Evolutionary conservation across 2,888 invertebrate species (phyloP).

Genomic region (Pemphredon lugubris): DNA sequence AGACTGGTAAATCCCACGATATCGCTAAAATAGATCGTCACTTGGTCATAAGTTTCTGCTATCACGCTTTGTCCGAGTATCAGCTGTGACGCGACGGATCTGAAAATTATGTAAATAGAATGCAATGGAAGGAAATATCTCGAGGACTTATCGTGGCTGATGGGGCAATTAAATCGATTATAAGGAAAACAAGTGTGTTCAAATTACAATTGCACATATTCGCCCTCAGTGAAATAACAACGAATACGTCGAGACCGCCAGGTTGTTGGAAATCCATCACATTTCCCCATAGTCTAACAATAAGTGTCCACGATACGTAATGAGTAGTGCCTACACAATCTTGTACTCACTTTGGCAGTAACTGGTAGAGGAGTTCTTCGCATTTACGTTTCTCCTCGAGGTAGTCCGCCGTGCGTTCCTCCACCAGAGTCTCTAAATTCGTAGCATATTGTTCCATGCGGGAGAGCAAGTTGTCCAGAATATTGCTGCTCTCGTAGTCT

Average conservation of each 20-base stretch:
- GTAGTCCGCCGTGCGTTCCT: slow-evolving; percentile 98
- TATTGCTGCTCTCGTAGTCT: slow-evolving; percentile 94
- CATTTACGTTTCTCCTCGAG: slow-evolving; percentile 99
- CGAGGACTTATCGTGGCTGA: no score
- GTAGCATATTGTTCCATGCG: slow-evolving; percentile 99
- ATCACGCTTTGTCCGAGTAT: slow-evolving; percentile 94
- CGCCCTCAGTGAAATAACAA: no score
- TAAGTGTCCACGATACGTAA: no score
- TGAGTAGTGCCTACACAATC: no score
- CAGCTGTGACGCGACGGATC: slow-evolving; percentile 94
- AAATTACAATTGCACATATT: no score
- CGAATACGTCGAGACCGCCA: no score
- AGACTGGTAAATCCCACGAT: slow-evolving; percentile 96
- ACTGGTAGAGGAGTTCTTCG: slow-evolving; percentile 97
- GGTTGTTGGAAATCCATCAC: no score
- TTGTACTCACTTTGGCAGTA: slow-evolving; percentile 95
- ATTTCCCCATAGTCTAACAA: no score
- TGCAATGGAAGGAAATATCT: no score
- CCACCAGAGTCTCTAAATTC: slow-evolving; percentile 97
- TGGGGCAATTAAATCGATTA: no score
- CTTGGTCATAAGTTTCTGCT: slow-evolving; percentile 95
- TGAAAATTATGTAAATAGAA: slow-evolving; percentile 77
- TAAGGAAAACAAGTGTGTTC: no score
- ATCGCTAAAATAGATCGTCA: slow-evolving; percentile 98
- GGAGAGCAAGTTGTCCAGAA: slow-evolving; percentile 95